A percentile compares a stretch with the other conserved stretches of the same genome.
Conservation (phyloP, 2,888 invertebrate species). For the Polymixis lichenea region DNA sequence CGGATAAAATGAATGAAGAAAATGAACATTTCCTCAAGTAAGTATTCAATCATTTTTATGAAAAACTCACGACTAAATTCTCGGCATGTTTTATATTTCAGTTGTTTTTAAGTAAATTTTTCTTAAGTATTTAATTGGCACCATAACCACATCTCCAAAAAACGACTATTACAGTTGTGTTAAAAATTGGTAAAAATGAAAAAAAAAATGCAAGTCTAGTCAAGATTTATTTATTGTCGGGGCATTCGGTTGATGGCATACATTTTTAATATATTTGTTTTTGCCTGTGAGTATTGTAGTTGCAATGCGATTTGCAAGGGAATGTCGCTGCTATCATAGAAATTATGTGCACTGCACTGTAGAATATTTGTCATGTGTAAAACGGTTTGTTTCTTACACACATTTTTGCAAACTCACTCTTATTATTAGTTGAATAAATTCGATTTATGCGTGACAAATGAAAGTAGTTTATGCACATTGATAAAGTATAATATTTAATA, state of each 20-base stretch:
- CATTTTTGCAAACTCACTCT: constrained; percentile 13
- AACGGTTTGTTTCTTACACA: constrained; percentile 35
- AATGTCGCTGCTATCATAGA: constrained; percentile 77
- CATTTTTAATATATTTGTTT: constrained; percentile 61
- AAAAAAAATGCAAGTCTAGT: constrained; percentile 18
- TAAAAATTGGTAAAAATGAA: constrained; percentile 17
- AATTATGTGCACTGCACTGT: constrained; percentile 74
- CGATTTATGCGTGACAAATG: constrained; percentile 70
- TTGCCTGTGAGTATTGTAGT: constrained; percentile 75
- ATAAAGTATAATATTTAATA: constrained; percentile 53
- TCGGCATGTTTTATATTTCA: constrained; percentile 72
- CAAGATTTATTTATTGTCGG: constrained; percentile 64
- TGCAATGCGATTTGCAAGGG: constrained; percentile 73
- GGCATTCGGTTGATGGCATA: constrained; percentile 77
- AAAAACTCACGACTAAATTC: constrained; percentile 56
- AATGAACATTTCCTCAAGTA: constrained; percentile 98
- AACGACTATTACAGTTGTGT: constrained; percentile 17
- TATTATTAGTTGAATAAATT: neutral
- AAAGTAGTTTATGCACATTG: constrained; percentile 66
- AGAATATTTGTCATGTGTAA: constrained; percentile 76
- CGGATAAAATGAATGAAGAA: constrained; percentile 98
- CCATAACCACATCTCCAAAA: constrained; percentile 15
- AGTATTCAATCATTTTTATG: constrained; percentile 74
- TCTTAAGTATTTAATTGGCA: constrained; percentile 32
- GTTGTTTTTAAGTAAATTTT: constrained; percentile 60